These are phyloP conservation scores for Panagrolaimus sp. DNA, from an alignment of 1,140 invertebrate species.

Conservation along the genomic window DNA sequence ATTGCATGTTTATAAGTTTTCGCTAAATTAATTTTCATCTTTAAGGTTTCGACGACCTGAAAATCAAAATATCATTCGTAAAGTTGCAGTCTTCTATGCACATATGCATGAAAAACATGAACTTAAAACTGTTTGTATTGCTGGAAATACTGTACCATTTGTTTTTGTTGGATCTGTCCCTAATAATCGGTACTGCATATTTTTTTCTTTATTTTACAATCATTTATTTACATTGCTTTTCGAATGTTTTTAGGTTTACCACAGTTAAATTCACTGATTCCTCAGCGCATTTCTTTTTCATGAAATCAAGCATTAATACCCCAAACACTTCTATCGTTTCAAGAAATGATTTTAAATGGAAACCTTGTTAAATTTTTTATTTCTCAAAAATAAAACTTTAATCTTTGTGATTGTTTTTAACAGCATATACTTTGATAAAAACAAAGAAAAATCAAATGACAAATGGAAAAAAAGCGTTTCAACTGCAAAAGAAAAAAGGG, in stretches of 20 bases:
- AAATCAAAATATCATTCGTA: conserved; percentile 34
- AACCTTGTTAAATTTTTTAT: not conserved
- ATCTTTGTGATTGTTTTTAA: too few species aligned
- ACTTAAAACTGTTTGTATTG: conserved; percentile 29
- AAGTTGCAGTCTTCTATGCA: conserved; percentile 34
- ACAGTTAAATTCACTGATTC: conserved; percentile 9
- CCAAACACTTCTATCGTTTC: not conserved
- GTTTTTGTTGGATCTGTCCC: conserved; percentile 41
- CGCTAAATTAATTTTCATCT: too few species aligned
- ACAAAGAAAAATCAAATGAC: too few species aligned
- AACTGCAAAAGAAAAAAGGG: too few species aligned
- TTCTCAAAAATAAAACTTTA: too few species aligned
- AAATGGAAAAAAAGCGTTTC: too few species aligned
- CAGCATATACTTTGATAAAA: too few species aligned
- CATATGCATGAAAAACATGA: conserved; percentile 39
- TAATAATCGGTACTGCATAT: conserved; percentile 34
- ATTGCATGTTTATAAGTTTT: too few species aligned
- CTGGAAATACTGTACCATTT: conserved; percentile 32
- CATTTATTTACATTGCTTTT: not conserved
- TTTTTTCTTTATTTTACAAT: not conserved
- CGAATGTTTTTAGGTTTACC: not conserved
- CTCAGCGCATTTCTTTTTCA: not conserved
- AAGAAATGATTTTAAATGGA: not conserved
- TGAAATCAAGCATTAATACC: conserved; percentile 1
- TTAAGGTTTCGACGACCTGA: conserved; percentile 34